A percentile compares a stretch with the other conserved stretches of the same genome.
phyloP scores from a whole-genome alignment of 2,113 vertebrate species.

The Sylvicapra grimmia region DNA sequence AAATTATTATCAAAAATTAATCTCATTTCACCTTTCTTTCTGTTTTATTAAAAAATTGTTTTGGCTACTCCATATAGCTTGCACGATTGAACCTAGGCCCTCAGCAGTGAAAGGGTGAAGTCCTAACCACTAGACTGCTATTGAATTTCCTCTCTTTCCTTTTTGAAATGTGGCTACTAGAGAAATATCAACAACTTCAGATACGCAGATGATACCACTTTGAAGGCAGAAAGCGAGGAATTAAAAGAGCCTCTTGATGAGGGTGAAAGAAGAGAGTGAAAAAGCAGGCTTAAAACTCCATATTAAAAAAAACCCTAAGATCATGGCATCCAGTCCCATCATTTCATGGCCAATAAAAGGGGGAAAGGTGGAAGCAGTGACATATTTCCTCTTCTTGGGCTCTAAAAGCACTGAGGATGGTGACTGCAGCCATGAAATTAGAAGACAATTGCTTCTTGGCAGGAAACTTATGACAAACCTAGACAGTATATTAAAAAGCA shows the following conservation, averaged over 20 bases:
- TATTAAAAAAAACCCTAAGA: neutral
- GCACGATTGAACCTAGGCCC: neutral
- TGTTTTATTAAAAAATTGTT: neutral
- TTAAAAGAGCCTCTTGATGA: neutral
- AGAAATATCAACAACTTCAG: neutral
- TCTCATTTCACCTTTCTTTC: neutral
- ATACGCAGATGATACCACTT: neutral
- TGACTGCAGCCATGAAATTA: neutral
- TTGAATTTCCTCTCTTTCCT: neutral
- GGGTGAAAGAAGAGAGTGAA: neutral
- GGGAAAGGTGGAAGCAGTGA: neutral
- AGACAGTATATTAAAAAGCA: neutral
- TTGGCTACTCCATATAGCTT: neutral
- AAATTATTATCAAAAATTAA: neutral
- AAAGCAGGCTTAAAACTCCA: neutral
- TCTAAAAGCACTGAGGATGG: neutral
- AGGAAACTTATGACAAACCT: neutral
- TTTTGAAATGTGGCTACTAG: neutral
- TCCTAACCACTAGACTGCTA: neutral
- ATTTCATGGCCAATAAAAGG: neutral
- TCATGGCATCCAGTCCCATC: neutral
- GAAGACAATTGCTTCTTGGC: neutral
- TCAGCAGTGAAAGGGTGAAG: neutral
- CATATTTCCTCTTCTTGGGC: neutral
- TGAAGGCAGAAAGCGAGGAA: neutral